Base-by-base conservation (phyloP, 2,888 invertebrate species). In the Cactoblastis cactorum region DNA sequence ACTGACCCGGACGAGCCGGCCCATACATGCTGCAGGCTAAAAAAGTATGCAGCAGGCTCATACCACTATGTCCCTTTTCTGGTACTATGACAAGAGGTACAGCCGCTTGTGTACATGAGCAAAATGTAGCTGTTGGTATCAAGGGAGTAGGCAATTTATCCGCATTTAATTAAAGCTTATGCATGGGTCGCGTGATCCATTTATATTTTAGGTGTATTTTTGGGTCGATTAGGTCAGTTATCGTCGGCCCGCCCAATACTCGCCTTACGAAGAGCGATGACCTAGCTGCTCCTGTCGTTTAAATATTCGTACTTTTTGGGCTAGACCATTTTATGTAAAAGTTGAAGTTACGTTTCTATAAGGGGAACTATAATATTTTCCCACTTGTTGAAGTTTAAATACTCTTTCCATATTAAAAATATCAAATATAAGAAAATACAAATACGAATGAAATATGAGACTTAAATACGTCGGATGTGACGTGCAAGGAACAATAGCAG, bases 141-240 rank as follows among this genome's bases (percentile, higher is more conserved):
- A 33, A 12, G 33, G 12, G 12, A 37, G 18, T 17, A 11, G 8
- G 0, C 14, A 14, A 3, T 22, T 24, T 15, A 41, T 43, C 43
- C 43, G 43, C 11, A 43, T 32, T 43, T 43, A 43, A 43, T 43
- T 43, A 43, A 43, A 28, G 43, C 43, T 43, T 43, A 28, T 43
- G 43, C 43, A 28, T 43, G 43, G 15, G 43, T 43, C 28, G 43
- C 43, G 43, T 43, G 43, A 32, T 28, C 28, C 43, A 43, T 43
- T 43, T 43, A 43, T 43, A 32, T 43, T 28, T 28, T 28, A 6
- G 43, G 43, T 15, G 41, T 41, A 41, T 24, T 24, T 24, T n/a
- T 12, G 22, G 39, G 24, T 24, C 14, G 24, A 41, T 41, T 22
- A 14, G 41, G 41, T 41, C 41, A 41, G 41, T 41, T 24, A 24